A percentile compares a stretch with the other conserved stretches of the same genome.
These are phyloP conservation scores for Polydrusus cervinus DNA, from an alignment of 2,888 invertebrate genomes.

Conservation along the genomic window DNA sequence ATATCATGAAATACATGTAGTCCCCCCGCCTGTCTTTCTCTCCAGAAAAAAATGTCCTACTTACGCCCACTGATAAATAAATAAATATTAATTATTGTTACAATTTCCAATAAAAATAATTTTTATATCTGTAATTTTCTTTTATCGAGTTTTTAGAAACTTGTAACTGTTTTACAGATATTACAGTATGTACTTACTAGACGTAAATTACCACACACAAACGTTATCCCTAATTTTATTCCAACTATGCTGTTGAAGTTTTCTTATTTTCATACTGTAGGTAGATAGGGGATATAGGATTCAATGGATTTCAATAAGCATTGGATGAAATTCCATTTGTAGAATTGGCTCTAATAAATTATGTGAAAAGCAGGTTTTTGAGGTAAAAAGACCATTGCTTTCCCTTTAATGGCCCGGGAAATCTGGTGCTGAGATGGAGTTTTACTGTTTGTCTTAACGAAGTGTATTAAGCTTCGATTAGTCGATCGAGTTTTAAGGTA, in stretches of 20 bases:
- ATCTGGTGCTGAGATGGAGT: conserved; percentile 6
- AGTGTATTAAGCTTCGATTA: too few species aligned
- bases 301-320: conserved; percentile 21
- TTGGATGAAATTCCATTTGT: conserved; percentile 21
- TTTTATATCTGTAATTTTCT: too few species aligned
- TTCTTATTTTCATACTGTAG: not conserved
- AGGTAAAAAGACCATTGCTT: conserved; percentile 12
- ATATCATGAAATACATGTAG: too few species aligned
- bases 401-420: conserved; percentile 5
- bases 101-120: too few species aligned
- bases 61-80: too few species aligned
- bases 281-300: not conserved
- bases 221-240: not conserved
- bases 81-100: too few species aligned
- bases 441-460: conserved; percentile 3
- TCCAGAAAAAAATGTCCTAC: too few species aligned
- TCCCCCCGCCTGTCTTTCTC: too few species aligned
- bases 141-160: too few species aligned
- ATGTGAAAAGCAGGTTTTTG: conserved; percentile 16
- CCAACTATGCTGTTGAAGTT: not conserved
- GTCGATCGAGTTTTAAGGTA: too few species aligned
- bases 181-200: too few species aligned
- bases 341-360: conserved; percentile 16
- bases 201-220: not conserved
- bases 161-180: too few species aligned